phyloP scores from a whole-genome alignment of 2,888 invertebrate genomes.

The Lucinisca nassula region DNA sequence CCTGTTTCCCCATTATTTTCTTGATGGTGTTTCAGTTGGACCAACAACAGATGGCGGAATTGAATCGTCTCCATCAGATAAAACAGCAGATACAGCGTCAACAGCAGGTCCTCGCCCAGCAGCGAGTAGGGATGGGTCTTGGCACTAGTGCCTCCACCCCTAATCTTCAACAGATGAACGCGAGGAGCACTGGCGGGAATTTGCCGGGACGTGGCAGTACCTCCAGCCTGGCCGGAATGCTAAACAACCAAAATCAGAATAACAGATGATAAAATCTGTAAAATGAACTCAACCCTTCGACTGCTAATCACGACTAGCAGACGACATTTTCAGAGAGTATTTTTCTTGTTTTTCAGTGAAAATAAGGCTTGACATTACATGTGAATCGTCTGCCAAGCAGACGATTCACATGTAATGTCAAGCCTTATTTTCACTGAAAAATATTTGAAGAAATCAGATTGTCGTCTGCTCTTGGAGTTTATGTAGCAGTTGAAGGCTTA shows the following conservation, averaged over 20 bases:
- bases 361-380: too few relatives aligned
- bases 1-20: too few relatives aligned
- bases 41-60: constrained; percentile 73
- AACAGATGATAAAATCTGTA: neutral
- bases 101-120: constrained; percentile 65
- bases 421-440: too few relatives aligned
- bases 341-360: too few relatives aligned
- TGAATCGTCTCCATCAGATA: constrained; percentile 73
- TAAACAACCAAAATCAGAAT: neutral
- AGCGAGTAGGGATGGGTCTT: constrained; percentile 33
- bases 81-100: constrained; percentile 78
- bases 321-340: too few relatives aligned
- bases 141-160: constrained; percentile 1
- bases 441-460: too few relatives aligned
- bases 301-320: too few relatives aligned
- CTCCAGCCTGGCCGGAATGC: neutral
- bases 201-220: neutral
- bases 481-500: too few relatives aligned
- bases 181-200: neutral
- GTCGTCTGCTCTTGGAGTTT: too few relatives aligned
- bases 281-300: too few relatives aligned
- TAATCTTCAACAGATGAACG: neutral
- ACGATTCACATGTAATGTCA: too few relatives aligned
- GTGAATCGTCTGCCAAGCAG: too few relatives aligned
- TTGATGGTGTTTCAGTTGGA: constrained; percentile 75